Conservation (phyloP, 2,113 vertebrate genomes). For the Hypocryptadius cinnamomeus region DNA sequence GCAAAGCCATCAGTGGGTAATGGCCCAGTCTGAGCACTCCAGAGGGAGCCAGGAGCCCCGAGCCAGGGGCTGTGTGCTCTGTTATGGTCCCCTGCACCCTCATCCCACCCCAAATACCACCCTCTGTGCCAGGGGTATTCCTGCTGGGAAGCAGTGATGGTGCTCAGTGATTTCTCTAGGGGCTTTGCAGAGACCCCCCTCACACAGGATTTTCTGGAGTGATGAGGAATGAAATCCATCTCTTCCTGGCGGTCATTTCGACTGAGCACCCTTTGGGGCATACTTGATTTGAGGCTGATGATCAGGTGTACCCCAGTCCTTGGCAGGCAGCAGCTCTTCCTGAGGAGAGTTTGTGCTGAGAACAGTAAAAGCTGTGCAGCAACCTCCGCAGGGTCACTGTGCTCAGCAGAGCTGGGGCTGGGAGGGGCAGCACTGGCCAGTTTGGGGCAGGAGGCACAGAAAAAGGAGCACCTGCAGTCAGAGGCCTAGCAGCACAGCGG, state of each 20-base stretch:
- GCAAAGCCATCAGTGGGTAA: not conserved
- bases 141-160: not conserved
- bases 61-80: not conserved
- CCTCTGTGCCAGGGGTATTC: not conserved
- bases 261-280: not conserved
- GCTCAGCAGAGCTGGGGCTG: not conserved
- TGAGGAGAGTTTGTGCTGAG: not conserved
- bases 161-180: accelerated
- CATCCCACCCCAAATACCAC: not conserved
- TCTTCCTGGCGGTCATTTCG: accelerated
- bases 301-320: not conserved
- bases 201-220: not conserved
- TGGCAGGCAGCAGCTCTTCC: not conserved
- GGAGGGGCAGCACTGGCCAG: not conserved
- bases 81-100: not conserved
- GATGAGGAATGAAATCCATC: not conserved
- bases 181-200: not conserved
- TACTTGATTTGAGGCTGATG: not conserved
- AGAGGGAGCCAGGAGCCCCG: not conserved
- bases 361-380: not conserved
- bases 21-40: not conserved
- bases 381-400: not conserved
- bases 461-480: not conserved
- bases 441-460: not conserved
- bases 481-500: not conserved